phyloP scores from a whole-genome alignment of 2,797 vertebrate genomes.

The Siniperca obscura region DNA sequence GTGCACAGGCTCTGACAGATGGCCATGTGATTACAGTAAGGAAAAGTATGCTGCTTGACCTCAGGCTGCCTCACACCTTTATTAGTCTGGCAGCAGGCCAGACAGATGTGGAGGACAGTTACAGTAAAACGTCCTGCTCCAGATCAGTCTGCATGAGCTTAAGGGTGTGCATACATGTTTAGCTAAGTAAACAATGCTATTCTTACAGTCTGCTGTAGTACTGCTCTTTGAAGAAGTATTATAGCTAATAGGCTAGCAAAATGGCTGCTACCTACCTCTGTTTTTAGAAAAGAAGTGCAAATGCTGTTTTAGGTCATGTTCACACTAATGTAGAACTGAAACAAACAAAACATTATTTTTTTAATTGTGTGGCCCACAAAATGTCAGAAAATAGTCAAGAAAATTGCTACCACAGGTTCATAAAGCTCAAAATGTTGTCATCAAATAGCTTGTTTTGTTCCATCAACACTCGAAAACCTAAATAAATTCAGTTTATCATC shows the following conservation, averaged over 20 bases:
- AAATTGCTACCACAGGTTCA: not conserved
- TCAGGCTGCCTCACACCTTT: constrained; percentile 73
- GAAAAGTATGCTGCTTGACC: constrained; percentile 78
- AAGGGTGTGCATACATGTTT: constrained; percentile 6
- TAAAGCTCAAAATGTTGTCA: not conserved
- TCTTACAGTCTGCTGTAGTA: not conserved
- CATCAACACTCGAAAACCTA: not conserved
- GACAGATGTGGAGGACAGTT: constrained; percentile 49
- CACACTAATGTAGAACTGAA: not conserved
- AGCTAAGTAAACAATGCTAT: not conserved
- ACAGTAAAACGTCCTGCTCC: constrained; percentile 32
- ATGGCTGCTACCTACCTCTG: not conserved
- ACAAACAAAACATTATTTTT: not conserved
- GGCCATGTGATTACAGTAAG: constrained; percentile 72
- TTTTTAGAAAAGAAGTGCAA: not conserved
- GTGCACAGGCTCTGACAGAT: constrained; percentile 65
- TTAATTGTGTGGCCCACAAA: not conserved
- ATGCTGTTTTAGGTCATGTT: not conserved
- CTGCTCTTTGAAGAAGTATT: not conserved
- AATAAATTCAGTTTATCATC: not conserved
- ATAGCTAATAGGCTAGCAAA: not conserved
- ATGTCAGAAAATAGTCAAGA: not conserved
- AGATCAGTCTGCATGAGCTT: not conserved
- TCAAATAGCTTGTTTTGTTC: not conserved
- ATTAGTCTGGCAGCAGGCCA: constrained; percentile 59